Conservation (phyloP, 2,888 invertebrate genomes). For the Eledona agricola region DNA sequence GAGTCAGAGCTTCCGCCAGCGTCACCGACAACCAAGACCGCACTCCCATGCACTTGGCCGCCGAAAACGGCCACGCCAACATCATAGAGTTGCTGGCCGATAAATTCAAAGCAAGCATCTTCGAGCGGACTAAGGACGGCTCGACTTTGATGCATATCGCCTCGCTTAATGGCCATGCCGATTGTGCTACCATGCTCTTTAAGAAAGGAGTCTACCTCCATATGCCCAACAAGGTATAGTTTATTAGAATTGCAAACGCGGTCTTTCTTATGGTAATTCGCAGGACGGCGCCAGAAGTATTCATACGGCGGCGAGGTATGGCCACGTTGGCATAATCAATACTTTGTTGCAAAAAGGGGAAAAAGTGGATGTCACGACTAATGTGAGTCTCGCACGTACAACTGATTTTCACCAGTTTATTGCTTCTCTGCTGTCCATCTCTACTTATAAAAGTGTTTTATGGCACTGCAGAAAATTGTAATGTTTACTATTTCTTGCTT, state of each 20-base stretch:
- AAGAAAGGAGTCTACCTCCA: conserved; percentile 98
- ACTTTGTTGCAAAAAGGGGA: conserved; percentile 96
- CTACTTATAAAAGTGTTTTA: too few relatives aligned
- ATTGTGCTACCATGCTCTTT: conserved; percentile 97
- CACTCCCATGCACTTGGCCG: conserved; percentile 96
- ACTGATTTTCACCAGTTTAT: too few relatives aligned
- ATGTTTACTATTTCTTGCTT: too few relatives aligned
- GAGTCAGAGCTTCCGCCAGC: conserved; percentile 92
- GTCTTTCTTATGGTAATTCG: conserved; percentile 38
- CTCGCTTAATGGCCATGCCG: conserved; percentile 95
- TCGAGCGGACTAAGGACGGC: conserved; percentile 96
- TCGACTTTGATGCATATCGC: conserved; percentile 99
- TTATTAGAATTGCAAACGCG: conserved; percentile 12
- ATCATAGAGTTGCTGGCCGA: conserved; percentile 96
- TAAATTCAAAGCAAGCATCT: conserved; percentile 96
- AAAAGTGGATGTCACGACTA: conserved; percentile 93
- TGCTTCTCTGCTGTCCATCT: too few relatives aligned
- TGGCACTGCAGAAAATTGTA: too few relatives aligned
- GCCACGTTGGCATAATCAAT: conserved; percentile 97
- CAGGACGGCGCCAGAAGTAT: conserved; percentile 95
- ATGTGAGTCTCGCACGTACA: conserved; percentile 72
- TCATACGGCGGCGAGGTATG: conserved; percentile 96
- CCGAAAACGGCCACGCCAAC: conserved; percentile 95
- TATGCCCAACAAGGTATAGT: conserved; percentile 94
- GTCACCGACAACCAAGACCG: conserved; percentile 96